These are phyloP conservation scores for Grallaria varia DNA, from an alignment of 2,113 vertebrate genomes.

Conservation along the genomic window DNA sequence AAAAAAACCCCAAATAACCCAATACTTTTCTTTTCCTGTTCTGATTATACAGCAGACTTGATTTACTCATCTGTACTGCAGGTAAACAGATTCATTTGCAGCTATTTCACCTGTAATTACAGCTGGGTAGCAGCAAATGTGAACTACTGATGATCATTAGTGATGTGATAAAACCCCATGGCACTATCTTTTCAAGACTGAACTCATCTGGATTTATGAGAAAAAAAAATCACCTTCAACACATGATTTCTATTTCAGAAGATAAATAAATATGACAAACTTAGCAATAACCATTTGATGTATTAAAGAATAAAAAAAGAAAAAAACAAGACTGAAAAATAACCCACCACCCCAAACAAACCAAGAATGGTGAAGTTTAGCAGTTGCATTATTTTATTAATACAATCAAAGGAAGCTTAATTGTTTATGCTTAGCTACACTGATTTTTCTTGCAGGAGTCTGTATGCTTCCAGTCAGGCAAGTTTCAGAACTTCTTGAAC, in stretches of 20 bases:
- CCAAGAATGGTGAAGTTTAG: neutral
- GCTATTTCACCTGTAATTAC: neutral
- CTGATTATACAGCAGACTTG: neutral
- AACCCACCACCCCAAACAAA: neutral
- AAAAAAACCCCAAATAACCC: neutral
- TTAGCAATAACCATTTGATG: neutral
- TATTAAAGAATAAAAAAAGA: neutral
- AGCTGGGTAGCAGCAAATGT: neutral
- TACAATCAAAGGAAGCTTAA: neutral
- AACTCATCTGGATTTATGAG: neutral
- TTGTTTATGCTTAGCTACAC: neutral
- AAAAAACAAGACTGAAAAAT: neutral
- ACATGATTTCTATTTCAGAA: neutral
- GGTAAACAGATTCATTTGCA: neutral
- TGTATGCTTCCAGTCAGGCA: conserved; percentile 28
- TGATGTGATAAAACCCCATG: neutral
- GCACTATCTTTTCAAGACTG: neutral
- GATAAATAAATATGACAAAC: neutral
- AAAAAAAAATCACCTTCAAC: neutral
- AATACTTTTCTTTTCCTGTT: neutral
- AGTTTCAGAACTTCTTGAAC: conserved; percentile 75
- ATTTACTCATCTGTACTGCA: neutral
- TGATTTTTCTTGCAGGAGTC: neutral
- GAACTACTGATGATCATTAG: neutral
- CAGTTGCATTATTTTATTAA: conserved; percentile 31